A percentile compares a stretch with the other conserved stretches of the same genome.
Evolutionary conservation across 2,113 vertebrate species (phyloP).

Genomic region (Syrmaticus mikado): DNA sequence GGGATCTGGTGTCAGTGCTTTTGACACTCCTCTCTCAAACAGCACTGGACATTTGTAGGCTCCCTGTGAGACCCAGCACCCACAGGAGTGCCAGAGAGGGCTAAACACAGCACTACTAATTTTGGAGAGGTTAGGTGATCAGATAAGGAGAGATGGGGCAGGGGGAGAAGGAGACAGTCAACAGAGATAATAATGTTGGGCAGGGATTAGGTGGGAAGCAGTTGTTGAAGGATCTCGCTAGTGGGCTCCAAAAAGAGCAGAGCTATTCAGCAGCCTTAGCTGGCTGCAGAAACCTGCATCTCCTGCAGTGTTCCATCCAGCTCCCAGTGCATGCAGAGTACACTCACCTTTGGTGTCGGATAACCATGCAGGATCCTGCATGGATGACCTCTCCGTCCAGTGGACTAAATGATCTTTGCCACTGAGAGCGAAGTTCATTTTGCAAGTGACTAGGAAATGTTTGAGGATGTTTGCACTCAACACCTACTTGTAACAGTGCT

Average conservation of each 20-base stretch:
- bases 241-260: not conserved
- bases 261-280: not conserved
- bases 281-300: not conserved
- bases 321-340: not conserved
- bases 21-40: constrained; percentile 47
- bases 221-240: not conserved
- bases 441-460: not conserved
- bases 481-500: not conserved
- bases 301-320: not conserved
- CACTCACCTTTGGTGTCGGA: not conserved
- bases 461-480: constrained; percentile 1
- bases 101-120: constrained; percentile 66
- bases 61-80: constrained; percentile 23
- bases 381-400: not conserved
- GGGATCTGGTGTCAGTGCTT: constrained; percentile 65
- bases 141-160: not conserved
- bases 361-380: not conserved
- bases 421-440: not conserved
- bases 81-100: constrained; percentile 6
- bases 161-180: not conserved
- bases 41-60: constrained; percentile 48
- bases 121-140: constrained; percentile 44
- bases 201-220: not conserved
- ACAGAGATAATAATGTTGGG: not conserved
- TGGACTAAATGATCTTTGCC: not conserved